Percentiles rank a stretch among this genome's conserved stretches.
These are phyloP conservation scores for Gymnogyps californianus DNA, from an alignment of 2,113 vertebrate genomes.

Conservation along the genomic window DNA sequence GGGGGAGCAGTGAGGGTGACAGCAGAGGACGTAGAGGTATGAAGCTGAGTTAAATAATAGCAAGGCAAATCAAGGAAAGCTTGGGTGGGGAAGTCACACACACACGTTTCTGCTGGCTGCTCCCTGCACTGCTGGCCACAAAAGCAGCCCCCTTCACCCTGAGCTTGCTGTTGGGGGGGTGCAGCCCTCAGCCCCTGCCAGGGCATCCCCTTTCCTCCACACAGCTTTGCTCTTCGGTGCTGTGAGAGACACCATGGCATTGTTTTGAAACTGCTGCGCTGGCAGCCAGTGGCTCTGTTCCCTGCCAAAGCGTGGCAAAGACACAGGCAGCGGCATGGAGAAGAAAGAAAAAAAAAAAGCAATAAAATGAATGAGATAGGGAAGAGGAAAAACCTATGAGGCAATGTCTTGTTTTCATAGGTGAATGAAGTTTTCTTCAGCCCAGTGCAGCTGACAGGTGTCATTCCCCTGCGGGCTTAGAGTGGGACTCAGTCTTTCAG, in stretches of 20 bases:
- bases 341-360: fast-evolving
- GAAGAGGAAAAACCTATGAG: neutral
- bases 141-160: neutral
- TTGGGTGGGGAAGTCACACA: neutral
- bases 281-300: neutral
- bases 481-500: neutral
- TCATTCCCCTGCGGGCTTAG: neutral
- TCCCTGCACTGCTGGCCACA: neutral
- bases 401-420: neutral
- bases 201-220: fast-evolving
- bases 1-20: neutral
- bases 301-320: neutral
- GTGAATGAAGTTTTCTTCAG: neutral
- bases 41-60: neutral
- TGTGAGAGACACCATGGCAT: neutral
- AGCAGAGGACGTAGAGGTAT: neutral
- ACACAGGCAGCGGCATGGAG: fast-evolving
- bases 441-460: neutral
- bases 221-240: neutral
- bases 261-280: fast-evolving
- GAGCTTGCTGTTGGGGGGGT: neutral
- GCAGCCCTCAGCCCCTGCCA: neutral
- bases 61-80: neutral
- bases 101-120: neutral
- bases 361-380: neutral